phyloP scores from a whole-genome alignment of 2,113 vertebrate genomes.

The Laticauda laticaudata region DNA sequence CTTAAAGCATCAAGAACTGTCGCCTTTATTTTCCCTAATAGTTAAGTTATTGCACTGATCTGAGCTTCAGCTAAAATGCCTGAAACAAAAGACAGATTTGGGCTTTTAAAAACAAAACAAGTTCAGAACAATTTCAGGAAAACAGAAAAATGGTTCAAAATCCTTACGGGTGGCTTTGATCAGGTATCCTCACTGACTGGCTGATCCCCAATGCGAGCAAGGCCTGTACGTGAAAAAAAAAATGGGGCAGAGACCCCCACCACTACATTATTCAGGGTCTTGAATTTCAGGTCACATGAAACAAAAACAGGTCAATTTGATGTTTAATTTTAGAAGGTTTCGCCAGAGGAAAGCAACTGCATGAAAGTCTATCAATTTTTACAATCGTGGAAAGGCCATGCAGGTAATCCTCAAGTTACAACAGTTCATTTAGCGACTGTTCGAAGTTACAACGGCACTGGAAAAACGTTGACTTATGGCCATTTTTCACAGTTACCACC shows the following conservation, averaged over 20 bases:
- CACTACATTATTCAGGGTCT: neutral
- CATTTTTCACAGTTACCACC: too few species aligned
- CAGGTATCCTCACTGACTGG: conserved; percentile 92
- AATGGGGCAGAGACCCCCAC: neutral
- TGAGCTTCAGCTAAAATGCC: neutral
- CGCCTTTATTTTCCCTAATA: neutral
- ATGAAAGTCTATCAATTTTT: neutral
- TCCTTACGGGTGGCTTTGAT: conserved; percentile 90
- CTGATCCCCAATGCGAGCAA: conserved; percentile 93
- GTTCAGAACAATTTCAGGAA: conserved; percentile 42
- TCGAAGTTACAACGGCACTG: too few species aligned
- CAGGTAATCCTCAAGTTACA: too few species aligned
- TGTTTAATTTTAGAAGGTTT: neutral
- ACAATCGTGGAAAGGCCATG: neutral
- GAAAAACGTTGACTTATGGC: too few species aligned
- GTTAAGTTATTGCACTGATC: neutral
- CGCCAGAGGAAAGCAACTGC: neutral
- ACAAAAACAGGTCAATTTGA: neutral
- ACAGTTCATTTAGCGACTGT: too few species aligned
- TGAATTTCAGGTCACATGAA: neutral
- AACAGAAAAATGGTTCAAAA: neutral
- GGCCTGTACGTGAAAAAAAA: conserved; percentile 66
- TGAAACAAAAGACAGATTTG: neutral
- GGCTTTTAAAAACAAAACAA: conserved; percentile 31
- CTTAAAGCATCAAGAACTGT: neutral